Conservation (phyloP, 2,888 invertebrate species). For the Macroteleia sp. region DNA sequence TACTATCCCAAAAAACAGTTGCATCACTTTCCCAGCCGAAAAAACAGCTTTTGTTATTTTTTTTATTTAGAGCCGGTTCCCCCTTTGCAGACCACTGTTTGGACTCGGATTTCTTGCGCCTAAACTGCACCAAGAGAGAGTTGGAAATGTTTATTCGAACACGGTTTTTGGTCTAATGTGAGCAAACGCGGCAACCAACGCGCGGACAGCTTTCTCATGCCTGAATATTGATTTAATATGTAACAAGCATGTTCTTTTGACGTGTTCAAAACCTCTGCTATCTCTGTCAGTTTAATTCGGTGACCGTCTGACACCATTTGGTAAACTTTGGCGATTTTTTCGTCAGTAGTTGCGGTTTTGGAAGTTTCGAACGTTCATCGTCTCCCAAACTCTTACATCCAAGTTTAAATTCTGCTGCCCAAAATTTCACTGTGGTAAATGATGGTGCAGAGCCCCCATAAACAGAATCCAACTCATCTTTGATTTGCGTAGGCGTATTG, state of each 20-base stretch:
- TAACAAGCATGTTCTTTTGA: constrained; percentile 31
- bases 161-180: constrained; percentile 6
- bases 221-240: constrained; percentile 15
- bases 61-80: background rate
- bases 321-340: constrained; percentile 67
- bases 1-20: constrained; percentile 74
- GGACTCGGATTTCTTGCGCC: background rate
- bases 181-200: constrained; percentile 27
- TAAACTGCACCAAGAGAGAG: background rate
- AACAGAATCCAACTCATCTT: constrained; percentile 27
- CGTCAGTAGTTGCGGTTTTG: constrained; percentile 47
- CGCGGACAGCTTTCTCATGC: background rate
- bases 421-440: background rate
- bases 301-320: constrained; percentile 62
- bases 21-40: constrained; percentile 60
- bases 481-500: background rate
- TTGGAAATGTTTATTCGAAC: constrained; percentile 5
- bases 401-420: too few relatives aligned
- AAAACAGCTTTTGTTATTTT: too few relatives aligned
- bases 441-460: constrained; percentile 69
- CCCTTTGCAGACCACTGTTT: background rate
- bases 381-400: background rate
- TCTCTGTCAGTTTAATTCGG: constrained; percentile 63
- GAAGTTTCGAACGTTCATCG: background rate
- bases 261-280: constrained; percentile 64